A percentile compares a stretch with the other conserved stretches of the same genome.
Conservation (phyloP, 2,797 vertebrate species). For the Enteromius mattozi region DNA sequence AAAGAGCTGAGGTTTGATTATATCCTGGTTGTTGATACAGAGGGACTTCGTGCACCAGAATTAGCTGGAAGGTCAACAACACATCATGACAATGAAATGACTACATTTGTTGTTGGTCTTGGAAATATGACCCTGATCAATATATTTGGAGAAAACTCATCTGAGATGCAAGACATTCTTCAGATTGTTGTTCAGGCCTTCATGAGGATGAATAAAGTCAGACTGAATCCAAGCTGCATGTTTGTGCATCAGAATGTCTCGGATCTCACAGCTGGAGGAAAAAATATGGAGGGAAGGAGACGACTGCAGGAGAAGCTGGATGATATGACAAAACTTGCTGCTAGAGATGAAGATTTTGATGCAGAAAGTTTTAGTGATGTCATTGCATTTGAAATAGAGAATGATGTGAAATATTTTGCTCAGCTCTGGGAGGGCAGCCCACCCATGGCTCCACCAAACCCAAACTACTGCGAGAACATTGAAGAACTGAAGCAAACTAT, state of each 20-base stretch:
- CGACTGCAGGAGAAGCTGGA: constrained; percentile 75
- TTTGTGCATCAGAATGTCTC: constrained; percentile 72
- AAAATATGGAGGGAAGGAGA: constrained; percentile 74
- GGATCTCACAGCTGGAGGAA: constrained; percentile 72
- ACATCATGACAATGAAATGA: constrained; percentile 78
- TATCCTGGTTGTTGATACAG: constrained; percentile 76
- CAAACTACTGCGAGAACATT: constrained; percentile 74
- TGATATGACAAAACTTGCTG: constrained; percentile 72
- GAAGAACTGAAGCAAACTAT: constrained; percentile 71
- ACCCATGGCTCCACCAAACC: constrained; percentile 81
- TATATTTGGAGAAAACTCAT: constrained; percentile 80
- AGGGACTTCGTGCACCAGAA: constrained; percentile 76
- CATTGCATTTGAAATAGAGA: constrained; percentile 76
- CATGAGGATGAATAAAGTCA: constrained; percentile 62
- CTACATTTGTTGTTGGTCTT: constrained; percentile 81
- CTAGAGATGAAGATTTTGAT: constrained; percentile 71
- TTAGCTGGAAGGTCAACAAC: constrained; percentile 62
- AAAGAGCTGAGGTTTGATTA: constrained; percentile 56
- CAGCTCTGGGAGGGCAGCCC: constrained; percentile 63
- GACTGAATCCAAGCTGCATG: constrained; percentile 71
- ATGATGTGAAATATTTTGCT: constrained; percentile 72
- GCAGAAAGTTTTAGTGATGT: constrained; percentile 72
- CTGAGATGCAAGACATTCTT: constrained; percentile 81
- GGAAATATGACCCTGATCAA: constrained; percentile 82
- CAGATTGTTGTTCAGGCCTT: too few relatives aligned